Conservation (phyloP, 2,888 invertebrate genomes). For the Carabus problematicus region DNA sequence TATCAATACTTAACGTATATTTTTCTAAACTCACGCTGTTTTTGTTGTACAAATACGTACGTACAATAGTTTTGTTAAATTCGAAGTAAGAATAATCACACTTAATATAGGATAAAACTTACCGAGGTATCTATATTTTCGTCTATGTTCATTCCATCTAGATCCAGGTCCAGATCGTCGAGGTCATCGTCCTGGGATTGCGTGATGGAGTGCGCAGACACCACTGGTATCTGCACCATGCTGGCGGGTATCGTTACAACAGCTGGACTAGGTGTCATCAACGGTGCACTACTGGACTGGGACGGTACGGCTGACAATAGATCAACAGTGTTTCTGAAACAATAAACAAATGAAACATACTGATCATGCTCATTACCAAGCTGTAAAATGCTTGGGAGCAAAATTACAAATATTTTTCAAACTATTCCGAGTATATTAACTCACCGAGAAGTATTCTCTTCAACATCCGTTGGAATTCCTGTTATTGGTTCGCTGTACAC, state of each 20-base stretch:
- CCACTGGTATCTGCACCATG: constrained; percentile 33
- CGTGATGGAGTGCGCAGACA: constrained; percentile 12
- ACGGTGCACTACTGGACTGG: constrained; percentile 13
- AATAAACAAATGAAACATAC: not conserved
- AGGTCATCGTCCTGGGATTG: constrained; percentile 49
- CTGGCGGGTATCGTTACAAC: constrained; percentile 50
- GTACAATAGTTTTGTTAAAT: too few relatives aligned
- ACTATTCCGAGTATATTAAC: constrained; percentile 12
- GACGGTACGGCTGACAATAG: constrained; percentile 41
- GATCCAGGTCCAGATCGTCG: constrained; percentile 82
- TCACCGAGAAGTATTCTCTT: constrained; percentile 46
- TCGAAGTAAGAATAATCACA: too few relatives aligned
- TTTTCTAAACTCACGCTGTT: too few relatives aligned
- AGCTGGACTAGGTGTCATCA: constrained; percentile 42
- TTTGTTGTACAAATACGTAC: too few relatives aligned
- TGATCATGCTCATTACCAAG: not conserved
- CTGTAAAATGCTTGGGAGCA: not conserved
- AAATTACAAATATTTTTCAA: not conserved
- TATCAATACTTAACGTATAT: too few relatives aligned
- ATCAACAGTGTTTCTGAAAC: constrained; percentile 44
- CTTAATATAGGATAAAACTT: constrained; percentile 51
- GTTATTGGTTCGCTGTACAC: constrained; percentile 48
- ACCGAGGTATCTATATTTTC: constrained; percentile 79
- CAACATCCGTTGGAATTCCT: constrained; percentile 38
- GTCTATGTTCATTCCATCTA: constrained; percentile 82